Percentiles rank a stretch among this genome's conserved stretches.
phyloP scores from a whole-genome alignment of 2,888 invertebrate genomes.

The Prosopocoilus inquinatus region DNA sequence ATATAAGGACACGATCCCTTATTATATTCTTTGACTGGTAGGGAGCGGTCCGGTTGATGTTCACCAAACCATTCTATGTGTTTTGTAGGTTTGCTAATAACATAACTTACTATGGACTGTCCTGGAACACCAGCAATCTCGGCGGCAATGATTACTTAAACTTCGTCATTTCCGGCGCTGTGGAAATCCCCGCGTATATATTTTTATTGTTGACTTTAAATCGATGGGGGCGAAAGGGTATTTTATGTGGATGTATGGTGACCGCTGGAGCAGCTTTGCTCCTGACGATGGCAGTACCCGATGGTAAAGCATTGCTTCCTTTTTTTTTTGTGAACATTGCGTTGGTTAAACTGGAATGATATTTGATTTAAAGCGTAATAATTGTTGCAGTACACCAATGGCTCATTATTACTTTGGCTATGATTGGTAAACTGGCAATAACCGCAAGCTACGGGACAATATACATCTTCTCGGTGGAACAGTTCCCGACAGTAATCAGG shows the following conservation, averaged over 20 bases:
- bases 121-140: constrained; percentile 71
- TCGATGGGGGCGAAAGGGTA: constrained; percentile 66
- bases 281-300: constrained; percentile 58
- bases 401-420: constrained; percentile 61
- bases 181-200: constrained; percentile 72
- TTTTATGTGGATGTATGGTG: constrained; percentile 68
- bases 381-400: constrained; percentile 53
- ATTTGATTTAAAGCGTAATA: no score
- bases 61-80: constrained; percentile 48
- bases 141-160: constrained; percentile 72
- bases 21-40: constrained; percentile 74
- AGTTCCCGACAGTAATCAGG: constrained; percentile 71
- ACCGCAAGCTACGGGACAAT: constrained; percentile 73
- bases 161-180: constrained; percentile 71
- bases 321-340: no score
- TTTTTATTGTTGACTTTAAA: constrained; percentile 66
- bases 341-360: no score
- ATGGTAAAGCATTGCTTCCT: constrained; percentile 44
- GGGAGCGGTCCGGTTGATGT: constrained; percentile 34
- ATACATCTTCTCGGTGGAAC: constrained; percentile 72
- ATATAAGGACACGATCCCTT: constrained; percentile 63
- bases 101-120: constrained; percentile 75
- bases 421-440: constrained; percentile 71
- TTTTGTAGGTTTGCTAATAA: constrained; percentile 75
- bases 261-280: constrained; percentile 61